These are phyloP conservation scores for Zaprionus inermis DNA, from an alignment of 1,140 invertebrate species.

Conservation along the genomic window DNA sequence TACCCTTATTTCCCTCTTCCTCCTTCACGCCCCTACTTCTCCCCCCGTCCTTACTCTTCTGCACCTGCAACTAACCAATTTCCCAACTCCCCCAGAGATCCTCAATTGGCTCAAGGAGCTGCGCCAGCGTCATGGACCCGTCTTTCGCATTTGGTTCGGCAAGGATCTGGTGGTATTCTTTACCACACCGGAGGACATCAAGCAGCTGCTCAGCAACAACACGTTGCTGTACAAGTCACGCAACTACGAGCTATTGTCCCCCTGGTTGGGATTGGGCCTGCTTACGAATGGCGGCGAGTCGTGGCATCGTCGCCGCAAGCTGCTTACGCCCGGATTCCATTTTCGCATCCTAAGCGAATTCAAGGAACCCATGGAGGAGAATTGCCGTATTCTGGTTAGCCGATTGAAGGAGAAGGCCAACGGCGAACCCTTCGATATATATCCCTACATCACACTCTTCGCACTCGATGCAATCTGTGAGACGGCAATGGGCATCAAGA, in stretches of 20 bases:
- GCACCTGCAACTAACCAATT: neutral
- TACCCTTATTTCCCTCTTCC: neutral
- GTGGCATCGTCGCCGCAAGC: constrained; percentile 92
- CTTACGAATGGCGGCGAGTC: constrained; percentile 88
- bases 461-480: constrained; percentile 93
- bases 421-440: constrained; percentile 86
- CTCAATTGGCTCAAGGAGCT: constrained; percentile 64
- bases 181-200: constrained; percentile 73
- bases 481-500: constrained; percentile 91
- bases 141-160: constrained; percentile 81
- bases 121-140: constrained; percentile 58
- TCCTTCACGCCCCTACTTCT: neutral
- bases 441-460: constrained; percentile 88
- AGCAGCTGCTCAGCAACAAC: constrained; percentile 87
- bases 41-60: neutral
- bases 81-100: constrained; percentile 41
- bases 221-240: constrained; percentile 84
- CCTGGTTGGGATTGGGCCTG: constrained; percentile 89
- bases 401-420: constrained; percentile 62
- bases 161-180: constrained; percentile 79
- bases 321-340: constrained; percentile 95
- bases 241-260: constrained; percentile 85
- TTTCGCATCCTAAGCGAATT: constrained; percentile 94
- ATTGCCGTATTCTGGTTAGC: constrained; percentile 82
- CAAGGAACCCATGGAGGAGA: constrained; percentile 87